Evolutionary conservation across 2,888 invertebrate species (phyloP), one percentile per base, ranked within the genome.

Genomic region (Parnassius apollo): DNA sequence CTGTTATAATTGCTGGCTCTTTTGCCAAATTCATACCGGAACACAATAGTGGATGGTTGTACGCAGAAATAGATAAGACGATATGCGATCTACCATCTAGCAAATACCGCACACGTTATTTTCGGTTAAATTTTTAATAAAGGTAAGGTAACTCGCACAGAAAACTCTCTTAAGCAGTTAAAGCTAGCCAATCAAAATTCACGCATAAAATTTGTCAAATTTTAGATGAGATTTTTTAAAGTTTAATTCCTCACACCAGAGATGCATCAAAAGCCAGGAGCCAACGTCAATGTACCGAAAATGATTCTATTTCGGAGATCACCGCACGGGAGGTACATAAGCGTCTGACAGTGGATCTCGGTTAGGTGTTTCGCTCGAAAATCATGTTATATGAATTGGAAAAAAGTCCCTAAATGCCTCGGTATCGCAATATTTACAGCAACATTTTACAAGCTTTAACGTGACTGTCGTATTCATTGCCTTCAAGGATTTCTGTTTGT

Each of bases 251-350:
- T 64, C 59, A 59, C 67, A 69, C 64, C 67, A 71, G 68, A 69
- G 64, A 53, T 67, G 65, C 69, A 73, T 69, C 65, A 67, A 69
- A 68, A 65, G 63, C 62, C 59, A 68, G 66, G 61, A 66, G 71
- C 51, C 65, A 65, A 65, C 69, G 70, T 72, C 72, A 72, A 74
- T 61, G 73, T 71, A 70, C 72, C 71, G 68, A 73, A 75, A 74
- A 72, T 70, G 71, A 70, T 70, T 70, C 67, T 68, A 70, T 72
- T 73, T 70, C 35, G 67, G 67, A 69, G 70, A 68, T 72, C 70
- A 71, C 67, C 67, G 70, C 66, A 64, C 63, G 54, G 68, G 64
- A 65, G 68, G 70, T 64, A 65, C 68, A 68, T 68, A 64, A 68
- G 66, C 67, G 68, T 70, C 69, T 68, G 65, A 9, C 1, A 18